Percentiles rank a stretch among this genome's conserved stretches.
Evolutionary conservation across 2,797 vertebrate species (phyloP).

Genomic region (Menidia menidia): DNA sequence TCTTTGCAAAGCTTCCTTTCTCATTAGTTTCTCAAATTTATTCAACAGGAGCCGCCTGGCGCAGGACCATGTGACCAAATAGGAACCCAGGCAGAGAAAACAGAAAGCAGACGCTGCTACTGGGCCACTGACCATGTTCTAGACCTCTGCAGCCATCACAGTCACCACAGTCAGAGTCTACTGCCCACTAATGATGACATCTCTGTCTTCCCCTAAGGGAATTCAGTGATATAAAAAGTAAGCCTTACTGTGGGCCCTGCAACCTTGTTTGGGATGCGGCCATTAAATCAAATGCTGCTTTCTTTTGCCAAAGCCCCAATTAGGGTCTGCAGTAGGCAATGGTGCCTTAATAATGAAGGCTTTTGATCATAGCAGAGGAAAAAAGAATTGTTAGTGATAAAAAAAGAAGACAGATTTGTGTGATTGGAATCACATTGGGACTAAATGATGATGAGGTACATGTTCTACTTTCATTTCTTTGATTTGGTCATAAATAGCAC

Average conservation of each 20-base stretch:
- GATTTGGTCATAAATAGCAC: background rate
- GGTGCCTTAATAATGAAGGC: slow-evolving; percentile 64
- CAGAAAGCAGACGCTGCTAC: slow-evolving; percentile 47
- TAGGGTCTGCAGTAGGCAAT: slow-evolving; percentile 56
- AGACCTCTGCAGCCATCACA: slow-evolving; percentile 53
- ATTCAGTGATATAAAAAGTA: slow-evolving; percentile 59
- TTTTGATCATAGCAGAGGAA: slow-evolving; percentile 64
- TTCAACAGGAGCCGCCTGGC: slow-evolving; percentile 55
- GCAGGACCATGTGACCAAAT: slow-evolving; percentile 56
- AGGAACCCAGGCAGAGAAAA: slow-evolving; percentile 49
- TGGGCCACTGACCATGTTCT: slow-evolving; percentile 61
- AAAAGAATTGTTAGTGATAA: slow-evolving; percentile 45
- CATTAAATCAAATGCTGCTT: slow-evolving; percentile 72
- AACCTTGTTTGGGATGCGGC: slow-evolving; percentile 63
- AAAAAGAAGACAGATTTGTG: slow-evolving; percentile 18
- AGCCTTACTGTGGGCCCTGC: slow-evolving; percentile 54
- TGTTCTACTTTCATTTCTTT: background rate
- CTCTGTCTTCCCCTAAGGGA: slow-evolving; percentile 64
- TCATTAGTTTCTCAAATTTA: slow-evolving; percentile 77
- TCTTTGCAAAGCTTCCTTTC: slow-evolving; percentile 65
- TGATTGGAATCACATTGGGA: slow-evolving; percentile 33
- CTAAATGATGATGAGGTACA: slow-evolving; percentile 27
- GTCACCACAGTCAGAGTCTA: slow-evolving; percentile 46
- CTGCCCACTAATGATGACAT: slow-evolving; percentile 78
- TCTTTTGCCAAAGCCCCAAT: slow-evolving; percentile 67